Evolutionary conservation across 2,113 vertebrate species (phyloP).

Genomic region (Gymnorhina tibicen): DNA sequence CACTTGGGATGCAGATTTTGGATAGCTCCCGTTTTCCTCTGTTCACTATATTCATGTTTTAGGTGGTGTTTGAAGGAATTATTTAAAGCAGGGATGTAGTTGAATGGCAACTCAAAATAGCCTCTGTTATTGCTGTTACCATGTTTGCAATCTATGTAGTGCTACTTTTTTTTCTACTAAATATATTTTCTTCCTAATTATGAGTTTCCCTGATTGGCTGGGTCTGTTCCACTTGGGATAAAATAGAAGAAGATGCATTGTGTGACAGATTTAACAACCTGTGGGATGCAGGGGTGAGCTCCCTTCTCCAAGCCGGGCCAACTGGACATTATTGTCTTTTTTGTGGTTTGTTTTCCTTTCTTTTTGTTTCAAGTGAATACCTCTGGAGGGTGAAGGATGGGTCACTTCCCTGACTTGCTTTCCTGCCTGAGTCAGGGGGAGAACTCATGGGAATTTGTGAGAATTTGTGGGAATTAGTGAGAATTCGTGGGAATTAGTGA

Average conservation of each 20-base stretch:
- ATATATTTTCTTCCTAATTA: not conserved
- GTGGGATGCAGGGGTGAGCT: not conserved
- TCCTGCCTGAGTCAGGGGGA: not conserved
- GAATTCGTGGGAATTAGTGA: not conserved
- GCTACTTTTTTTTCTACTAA: not conserved
- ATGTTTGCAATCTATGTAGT: not conserved
- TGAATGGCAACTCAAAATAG: not conserved
- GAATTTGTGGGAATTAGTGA: not conserved
- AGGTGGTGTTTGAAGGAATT: not conserved
- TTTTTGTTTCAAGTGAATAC: not conserved
- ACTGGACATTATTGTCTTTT: not conserved
- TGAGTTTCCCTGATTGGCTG: not conserved
- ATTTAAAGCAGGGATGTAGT: not conserved
- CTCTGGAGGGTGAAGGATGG: not conserved
- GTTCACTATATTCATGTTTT: not conserved
- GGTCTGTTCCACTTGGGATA: not conserved
- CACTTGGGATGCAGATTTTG: not conserved
- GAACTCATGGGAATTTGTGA: not conserved
- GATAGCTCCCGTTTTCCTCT: not conserved
- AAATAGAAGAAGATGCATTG: not conserved
- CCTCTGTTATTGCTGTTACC: not conserved
- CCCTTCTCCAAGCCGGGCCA: not conserved
- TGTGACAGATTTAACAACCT: not conserved
- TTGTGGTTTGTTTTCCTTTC: not conserved
- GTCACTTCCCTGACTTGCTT: not conserved